Evolutionary conservation across 1,140 invertebrate genomes (phyloP).

Genomic region (Macrostomum lignano): DNA sequence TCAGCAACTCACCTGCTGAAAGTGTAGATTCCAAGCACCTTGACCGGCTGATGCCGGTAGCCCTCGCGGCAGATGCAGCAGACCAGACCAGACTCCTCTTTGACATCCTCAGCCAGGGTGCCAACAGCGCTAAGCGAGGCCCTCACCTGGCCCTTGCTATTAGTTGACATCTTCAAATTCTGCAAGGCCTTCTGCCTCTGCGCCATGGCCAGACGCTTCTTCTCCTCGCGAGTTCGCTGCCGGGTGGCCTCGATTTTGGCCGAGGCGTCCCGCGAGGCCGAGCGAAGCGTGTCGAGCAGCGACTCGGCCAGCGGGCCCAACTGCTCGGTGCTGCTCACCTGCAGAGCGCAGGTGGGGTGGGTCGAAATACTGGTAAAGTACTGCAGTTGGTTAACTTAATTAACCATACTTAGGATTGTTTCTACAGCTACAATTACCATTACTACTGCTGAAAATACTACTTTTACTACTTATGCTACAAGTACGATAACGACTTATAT

Average conservation of each 20-base stretch:
- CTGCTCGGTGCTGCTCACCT: constrained; percentile 82
- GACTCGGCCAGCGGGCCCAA: constrained; percentile 85
- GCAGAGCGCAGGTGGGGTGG: too few species aligned
- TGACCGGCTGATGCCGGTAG: constrained; percentile 44
- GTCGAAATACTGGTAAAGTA: too few species aligned
- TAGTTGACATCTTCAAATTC: constrained; percentile 56
- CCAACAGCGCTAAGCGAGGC: constrained; percentile 55
- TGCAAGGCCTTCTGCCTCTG: constrained; percentile 78
- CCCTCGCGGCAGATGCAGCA: constrained; percentile 93
- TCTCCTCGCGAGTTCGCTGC: constrained; percentile 61
- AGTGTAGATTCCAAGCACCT: constrained; percentile 61
- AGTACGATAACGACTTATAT: too few species aligned
- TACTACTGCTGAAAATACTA: too few species aligned
- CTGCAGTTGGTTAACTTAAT: too few species aligned
- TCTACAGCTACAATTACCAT: too few species aligned
- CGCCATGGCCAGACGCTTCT: constrained; percentile 84
- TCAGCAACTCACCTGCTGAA: constrained; percentile 63
- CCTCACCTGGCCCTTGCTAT: constrained; percentile 37
- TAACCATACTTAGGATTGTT: too few species aligned
- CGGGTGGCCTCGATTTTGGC: constrained; percentile 61
- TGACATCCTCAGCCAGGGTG: constrained; percentile 64
- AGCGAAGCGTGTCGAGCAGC: constrained; percentile 39
- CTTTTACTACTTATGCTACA: too few species aligned
- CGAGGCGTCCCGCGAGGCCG: constrained; percentile 20
- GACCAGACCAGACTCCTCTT: constrained; percentile 70